phyloP scores from a whole-genome alignment of 2,888 invertebrate species.

The Ormyrus thymus region DNA sequence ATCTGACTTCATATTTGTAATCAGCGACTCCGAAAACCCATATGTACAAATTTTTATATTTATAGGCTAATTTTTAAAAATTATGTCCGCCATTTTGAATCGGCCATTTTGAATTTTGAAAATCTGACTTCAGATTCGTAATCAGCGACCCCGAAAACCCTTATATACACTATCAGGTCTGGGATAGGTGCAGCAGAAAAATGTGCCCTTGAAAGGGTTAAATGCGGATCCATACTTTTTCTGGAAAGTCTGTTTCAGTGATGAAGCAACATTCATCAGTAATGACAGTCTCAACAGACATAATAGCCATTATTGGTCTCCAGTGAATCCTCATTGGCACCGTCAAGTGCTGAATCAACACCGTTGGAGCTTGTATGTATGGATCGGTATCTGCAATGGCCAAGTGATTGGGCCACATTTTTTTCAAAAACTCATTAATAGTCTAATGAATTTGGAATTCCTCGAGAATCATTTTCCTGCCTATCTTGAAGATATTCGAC shows the following conservation, averaged over 20 bases:
- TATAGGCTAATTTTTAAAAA: too few species aligned
- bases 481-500: too few species aligned
- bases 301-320: constrained; percentile 3
- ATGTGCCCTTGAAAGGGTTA: constrained; percentile 30
- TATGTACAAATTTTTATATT: too few species aligned
- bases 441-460: constrained; percentile 4
- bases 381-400: not conserved
- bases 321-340: not conserved
- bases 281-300: not conserved
- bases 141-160: too few species aligned
- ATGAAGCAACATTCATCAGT: too few species aligned
- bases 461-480: not conserved
- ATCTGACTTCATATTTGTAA: too few species aligned
- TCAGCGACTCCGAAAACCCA: too few species aligned
- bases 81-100: too few species aligned
- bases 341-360: constrained; percentile 1
- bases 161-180: too few species aligned
- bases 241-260: not conserved
- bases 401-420: not conserved
- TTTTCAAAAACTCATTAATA: not conserved
- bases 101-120: too few species aligned
- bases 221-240: constrained; percentile 14
- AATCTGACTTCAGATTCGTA: too few species aligned
- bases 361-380: not conserved
- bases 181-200: too few species aligned